Base-by-base conservation (phyloP, 2,113 vertebrate genomes). In the Burhinus bistriatus region DNA sequence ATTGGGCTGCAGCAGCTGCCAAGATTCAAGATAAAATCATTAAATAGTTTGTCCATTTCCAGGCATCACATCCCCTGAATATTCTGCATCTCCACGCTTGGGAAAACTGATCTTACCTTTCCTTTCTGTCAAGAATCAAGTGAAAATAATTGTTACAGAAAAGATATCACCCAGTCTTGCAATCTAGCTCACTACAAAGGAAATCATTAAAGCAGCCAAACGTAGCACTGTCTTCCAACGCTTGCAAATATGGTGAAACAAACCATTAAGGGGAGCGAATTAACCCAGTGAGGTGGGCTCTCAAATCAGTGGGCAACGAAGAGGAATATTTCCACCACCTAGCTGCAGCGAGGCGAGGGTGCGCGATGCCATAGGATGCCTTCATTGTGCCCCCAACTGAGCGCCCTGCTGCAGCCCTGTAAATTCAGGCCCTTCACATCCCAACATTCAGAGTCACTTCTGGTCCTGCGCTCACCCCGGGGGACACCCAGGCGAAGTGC, bases 141-240 rank as follows among this genome's bases (percentile, higher is more conserved):
- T 49, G 70, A 40, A 68, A 54, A 65, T 29, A 52, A 70, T 29
- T 15, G 38, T 30, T 25, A 49, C 13, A 18, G 5, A 1, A 3
- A 29, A 26, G 15, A 36, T 30, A 49, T 30, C 45, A 54, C 40
- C 9, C 40, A 20, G 12, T 23, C 45, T 29, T 3, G 23, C 40
- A 32, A 14, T 16, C 47, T 15, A 44, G 13, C 58, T 51, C 45
- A 5, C 40, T 26, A 25, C 54, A 83, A 55, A 57, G 65, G 36
- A 66, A 54, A 68, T 15, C 44, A 12, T 14, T 9, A 49, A 17
- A 45, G 58, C 62, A 25, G 47, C 51, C 47, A 36, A 30, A n/a
- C 0, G 5, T 2, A 47, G 44, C 44, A 6, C 10, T 11, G 13
- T 7, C 36, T 57, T 25, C 64, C 36, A 44, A 12, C 4, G 1